A percentile compares a stretch with the other conserved stretches of the same genome.
phyloP scores from a whole-genome alignment of 2,888 invertebrate species.

The Phortica magna region DNA sequence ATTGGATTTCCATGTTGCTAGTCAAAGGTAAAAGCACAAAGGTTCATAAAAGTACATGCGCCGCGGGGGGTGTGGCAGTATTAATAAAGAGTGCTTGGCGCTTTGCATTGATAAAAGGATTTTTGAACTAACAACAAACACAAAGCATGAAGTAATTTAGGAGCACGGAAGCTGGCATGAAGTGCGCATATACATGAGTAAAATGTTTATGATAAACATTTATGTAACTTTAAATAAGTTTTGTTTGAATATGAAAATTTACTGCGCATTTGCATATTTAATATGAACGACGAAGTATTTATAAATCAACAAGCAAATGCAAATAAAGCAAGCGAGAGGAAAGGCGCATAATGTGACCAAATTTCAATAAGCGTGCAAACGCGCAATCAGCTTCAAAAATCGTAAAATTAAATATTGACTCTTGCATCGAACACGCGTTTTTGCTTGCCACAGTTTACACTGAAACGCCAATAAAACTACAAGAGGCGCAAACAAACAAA shows the following conservation, averaged over 20 bases:
- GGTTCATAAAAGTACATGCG: background rate
- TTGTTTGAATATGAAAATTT: background rate
- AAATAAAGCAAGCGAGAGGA: background rate
- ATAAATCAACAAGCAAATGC: background rate
- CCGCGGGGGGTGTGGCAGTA: background rate
- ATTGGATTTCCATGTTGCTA: background rate
- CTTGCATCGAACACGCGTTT: background rate
- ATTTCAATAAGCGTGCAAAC: conserved; percentile 9
- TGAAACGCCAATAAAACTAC: too few relatives aligned
- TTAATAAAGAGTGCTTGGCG: background rate
- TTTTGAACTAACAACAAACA: background rate
- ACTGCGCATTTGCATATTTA: background rate
- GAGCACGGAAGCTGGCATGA: too few relatives aligned
- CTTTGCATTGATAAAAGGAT: background rate
- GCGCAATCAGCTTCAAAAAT: conserved; percentile 18
- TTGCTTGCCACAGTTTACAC: too few relatives aligned
- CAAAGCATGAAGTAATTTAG: too few relatives aligned
- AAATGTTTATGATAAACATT: too few relatives aligned
- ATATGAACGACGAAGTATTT: background rate
- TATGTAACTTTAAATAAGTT: background rate
- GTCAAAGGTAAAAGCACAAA: background rate
- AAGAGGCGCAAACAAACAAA: background rate
- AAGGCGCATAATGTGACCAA: background rate
- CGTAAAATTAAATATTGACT: conserved; percentile 17
- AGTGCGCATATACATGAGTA: too few relatives aligned